Percentiles rank a stretch among this genome's conserved stretches.
phyloP scores from a whole-genome alignment of 2,113 vertebrate genomes.

The Limanda limanda region DNA sequence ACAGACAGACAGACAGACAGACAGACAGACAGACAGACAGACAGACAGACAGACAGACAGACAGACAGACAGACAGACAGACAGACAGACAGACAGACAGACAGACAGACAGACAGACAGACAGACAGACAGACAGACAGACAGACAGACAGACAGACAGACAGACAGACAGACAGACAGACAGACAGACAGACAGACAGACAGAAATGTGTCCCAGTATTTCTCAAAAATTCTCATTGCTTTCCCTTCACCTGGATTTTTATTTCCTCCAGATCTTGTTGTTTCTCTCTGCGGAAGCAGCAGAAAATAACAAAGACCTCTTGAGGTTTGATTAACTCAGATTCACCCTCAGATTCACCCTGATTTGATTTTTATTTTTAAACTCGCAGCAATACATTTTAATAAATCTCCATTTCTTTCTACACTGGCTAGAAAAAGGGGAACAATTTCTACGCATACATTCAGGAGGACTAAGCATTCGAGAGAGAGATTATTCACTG shows the following conservation, averaged over 20 bases:
- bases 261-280: not conserved
- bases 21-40: too few relatives aligned
- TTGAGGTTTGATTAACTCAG: not conserved
- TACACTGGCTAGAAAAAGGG: not conserved
- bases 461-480: not conserved
- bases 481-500: not conserved
- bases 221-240: too few relatives aligned
- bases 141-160: too few relatives aligned
- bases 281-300: not conserved
- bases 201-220: not conserved
- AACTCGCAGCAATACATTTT: not conserved
- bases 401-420: constrained; percentile 1
- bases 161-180: too few relatives aligned
- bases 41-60: too few relatives aligned
- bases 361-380: not conserved
- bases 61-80: too few relatives aligned
- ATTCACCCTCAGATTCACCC: not conserved
- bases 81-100: too few relatives aligned
- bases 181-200: not conserved
- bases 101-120: too few relatives aligned
- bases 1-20: too few relatives aligned
- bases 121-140: too few relatives aligned
- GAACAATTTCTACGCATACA: not conserved
- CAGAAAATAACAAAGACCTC: not conserved
- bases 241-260: not conserved